Percentiles rank a stretch among this genome's conserved stretches.
Evolutionary conservation across 2,113 vertebrate species (phyloP).

Genomic region (Saccopteryx bilineata): DNA sequence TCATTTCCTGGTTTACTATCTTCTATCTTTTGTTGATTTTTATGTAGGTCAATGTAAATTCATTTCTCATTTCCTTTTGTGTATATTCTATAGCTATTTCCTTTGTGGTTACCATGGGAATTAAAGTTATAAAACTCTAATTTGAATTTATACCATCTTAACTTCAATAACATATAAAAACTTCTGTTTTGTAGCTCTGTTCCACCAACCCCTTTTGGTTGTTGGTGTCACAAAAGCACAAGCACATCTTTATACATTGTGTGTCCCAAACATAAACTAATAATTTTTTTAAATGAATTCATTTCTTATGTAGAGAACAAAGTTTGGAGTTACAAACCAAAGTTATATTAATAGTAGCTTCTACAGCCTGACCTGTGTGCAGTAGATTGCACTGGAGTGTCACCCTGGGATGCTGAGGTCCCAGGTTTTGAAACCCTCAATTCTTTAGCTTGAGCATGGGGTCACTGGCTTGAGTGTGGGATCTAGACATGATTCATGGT

Average conservation of each 20-base stretch:
- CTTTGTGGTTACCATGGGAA: neutral
- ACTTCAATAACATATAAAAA: neutral
- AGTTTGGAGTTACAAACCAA: neutral
- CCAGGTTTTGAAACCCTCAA: too few species aligned
- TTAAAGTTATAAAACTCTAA: neutral
- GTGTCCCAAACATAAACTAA: neutral
- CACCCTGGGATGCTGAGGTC: too few species aligned
- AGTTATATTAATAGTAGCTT: neutral
- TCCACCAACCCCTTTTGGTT: neutral
- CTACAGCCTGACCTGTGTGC: too few species aligned
- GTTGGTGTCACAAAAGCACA: neutral
- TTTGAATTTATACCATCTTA: neutral
- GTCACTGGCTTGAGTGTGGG: too few species aligned
- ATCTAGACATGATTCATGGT: too few species aligned
- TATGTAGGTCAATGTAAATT: neutral
- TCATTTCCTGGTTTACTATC: neutral
- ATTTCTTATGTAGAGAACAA: neutral
- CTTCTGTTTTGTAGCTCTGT: neutral
- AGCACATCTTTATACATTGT: neutral
- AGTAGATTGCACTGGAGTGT: too few species aligned
- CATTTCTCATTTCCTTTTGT: neutral
- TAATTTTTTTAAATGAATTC: neutral
- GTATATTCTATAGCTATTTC: neutral
- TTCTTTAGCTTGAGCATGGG: too few species aligned
- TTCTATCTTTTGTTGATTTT: neutral